Percentiles rank a stretch among this genome's conserved stretches.
Evolutionary conservation across 37 sponge, comb jelly and placozoan species (phyloP).

Genomic region (Tethya wilhelma): DNA sequence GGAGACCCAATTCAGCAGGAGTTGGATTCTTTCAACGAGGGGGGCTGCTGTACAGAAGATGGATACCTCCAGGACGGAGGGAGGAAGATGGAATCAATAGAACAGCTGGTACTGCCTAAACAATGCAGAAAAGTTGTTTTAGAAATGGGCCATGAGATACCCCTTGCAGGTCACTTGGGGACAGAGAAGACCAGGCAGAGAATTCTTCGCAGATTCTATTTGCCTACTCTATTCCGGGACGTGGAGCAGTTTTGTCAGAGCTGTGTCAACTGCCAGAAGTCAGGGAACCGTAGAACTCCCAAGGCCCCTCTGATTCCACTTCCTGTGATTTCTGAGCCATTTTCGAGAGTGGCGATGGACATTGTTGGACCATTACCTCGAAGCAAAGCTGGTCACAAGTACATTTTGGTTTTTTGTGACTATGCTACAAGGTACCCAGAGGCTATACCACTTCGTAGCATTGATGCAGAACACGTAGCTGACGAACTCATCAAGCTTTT

Average conservation of each 20-base stretch:
- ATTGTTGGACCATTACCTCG: conserved; percentile 65
- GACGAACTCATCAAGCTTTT: conserved; percentile 52
- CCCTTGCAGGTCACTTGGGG: conserved; percentile 62
- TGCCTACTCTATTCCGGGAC: conserved; percentile 55
- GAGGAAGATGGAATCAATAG: conserved; percentile 11
- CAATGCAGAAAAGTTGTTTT: conserved; percentile 22
- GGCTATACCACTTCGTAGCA: conserved; percentile 43
- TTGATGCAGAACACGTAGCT: conserved; percentile 54
- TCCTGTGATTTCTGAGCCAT: conserved; percentile 60
- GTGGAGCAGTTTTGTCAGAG: conserved; percentile 37
- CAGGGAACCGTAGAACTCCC: not conserved
- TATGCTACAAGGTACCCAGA: conserved; percentile 73
- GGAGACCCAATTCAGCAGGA: not conserved
- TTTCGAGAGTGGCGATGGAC: conserved; percentile 68
- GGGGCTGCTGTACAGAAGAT: conserved; percentile 32
- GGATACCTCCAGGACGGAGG: conserved; percentile 15
- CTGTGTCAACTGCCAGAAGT: conserved; percentile 47
- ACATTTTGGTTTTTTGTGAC: conserved; percentile 54
- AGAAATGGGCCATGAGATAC: conserved; percentile 44
- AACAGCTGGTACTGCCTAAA: conserved; percentile 59
- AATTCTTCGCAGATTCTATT: conserved; percentile 54
- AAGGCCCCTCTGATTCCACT: conserved; percentile 63
- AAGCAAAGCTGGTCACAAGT: conserved; percentile 39
- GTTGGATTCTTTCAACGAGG: conserved; percentile 24
- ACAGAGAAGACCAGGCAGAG: conserved; percentile 56